Conservation (phyloP, 1,140 invertebrate species). For the Anastrepha obliqua region DNA sequence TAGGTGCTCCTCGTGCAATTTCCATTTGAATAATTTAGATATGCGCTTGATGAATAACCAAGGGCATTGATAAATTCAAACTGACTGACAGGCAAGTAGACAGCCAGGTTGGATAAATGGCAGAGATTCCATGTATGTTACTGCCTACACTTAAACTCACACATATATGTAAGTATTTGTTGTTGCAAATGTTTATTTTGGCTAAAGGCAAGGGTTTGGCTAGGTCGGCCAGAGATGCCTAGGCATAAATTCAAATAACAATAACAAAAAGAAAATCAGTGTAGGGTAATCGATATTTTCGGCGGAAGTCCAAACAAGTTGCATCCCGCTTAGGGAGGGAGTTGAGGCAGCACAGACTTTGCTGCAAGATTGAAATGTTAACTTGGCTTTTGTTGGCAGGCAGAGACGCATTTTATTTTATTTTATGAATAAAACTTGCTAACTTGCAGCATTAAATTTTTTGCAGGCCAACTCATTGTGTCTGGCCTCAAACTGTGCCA, state of each 20-base stretch:
- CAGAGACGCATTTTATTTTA: conserved; percentile 4
- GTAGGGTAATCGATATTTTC: conserved; percentile 26
- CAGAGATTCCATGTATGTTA: not conserved
- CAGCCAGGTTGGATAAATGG: conserved; percentile 10
- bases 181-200: no score
- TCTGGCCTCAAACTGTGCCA: not conserved
- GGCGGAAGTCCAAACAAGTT: not conserved
- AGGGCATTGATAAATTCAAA: conserved; percentile 48
- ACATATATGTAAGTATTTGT: not conserved
- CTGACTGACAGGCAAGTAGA: conserved; percentile 38
- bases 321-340: not conserved
- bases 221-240: not conserved
- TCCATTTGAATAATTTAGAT: conserved; percentile 44
- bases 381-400: not conserved
- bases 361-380: conserved; percentile 5
- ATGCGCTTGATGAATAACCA: conserved; percentile 43
- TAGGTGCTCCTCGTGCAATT: not conserved
- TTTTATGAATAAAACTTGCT: not conserved
- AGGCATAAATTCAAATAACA: not conserved
- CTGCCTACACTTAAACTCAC: not conserved
- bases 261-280: not conserved
- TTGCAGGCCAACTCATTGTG: not conserved
- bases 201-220: no score
- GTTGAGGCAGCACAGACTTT: not conserved
- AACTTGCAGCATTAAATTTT: not conserved